Evolutionary conservation across 2,797 vertebrate species (phyloP).

Genomic region (Myiotriccus ornatus): DNA sequence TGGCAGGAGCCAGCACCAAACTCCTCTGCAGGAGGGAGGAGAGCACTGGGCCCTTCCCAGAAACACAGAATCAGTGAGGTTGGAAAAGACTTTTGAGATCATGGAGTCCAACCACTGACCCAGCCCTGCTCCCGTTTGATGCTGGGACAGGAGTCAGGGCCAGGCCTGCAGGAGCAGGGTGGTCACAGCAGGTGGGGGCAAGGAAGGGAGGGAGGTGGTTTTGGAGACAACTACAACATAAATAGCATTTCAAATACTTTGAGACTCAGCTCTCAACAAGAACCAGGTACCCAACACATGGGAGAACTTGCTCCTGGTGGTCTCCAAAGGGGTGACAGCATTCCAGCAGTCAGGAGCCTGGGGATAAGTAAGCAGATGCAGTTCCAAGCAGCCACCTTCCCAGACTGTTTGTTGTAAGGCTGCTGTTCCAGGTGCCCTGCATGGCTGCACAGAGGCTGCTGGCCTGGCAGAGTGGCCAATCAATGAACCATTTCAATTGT

Average conservation of each 20-base stretch:
- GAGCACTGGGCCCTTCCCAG: neutral
- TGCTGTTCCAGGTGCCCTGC: neutral
- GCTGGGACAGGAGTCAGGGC: neutral
- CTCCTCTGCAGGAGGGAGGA: neutral
- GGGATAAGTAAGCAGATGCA: neutral
- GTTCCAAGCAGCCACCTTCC: neutral
- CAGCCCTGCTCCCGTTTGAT: neutral
- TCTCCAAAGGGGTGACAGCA: neutral
- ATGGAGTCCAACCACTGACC: neutral
- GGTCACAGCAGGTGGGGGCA: neutral
- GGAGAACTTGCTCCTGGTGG: neutral
- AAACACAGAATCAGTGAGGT: neutral
- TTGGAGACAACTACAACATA: neutral
- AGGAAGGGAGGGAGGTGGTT: neutral
- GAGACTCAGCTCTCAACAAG: neutral
- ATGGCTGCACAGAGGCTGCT: neutral
- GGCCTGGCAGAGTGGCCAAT: neutral
- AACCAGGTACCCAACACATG: fast-evolving
- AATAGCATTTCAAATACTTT: neutral
- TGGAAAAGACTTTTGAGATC: neutral
- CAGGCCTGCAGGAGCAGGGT: neutral
- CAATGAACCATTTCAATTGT: neutral
- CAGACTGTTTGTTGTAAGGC: neutral
- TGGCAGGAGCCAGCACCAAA: neutral
- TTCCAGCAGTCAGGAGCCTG: neutral